A percentile compares a stretch with the other conserved stretches of the same genome.
Conservation (phyloP, 2,113 vertebrate species). For the Elephas maximus region DNA sequence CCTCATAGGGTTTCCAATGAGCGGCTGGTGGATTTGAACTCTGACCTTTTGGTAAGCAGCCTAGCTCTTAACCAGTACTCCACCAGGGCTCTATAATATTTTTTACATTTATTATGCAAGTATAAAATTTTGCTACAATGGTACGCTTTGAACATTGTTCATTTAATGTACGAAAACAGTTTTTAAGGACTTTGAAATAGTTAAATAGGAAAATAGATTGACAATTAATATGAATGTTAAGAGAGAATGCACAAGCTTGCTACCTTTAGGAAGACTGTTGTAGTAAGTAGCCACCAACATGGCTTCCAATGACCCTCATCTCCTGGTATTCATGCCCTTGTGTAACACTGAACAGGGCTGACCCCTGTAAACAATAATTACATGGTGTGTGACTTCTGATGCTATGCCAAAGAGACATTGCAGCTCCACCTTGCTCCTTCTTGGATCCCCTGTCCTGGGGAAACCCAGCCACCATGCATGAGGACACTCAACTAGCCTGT, state of each 20-base stretch:
- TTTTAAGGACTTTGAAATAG: conserved; percentile 17
- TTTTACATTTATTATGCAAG: not conserved
- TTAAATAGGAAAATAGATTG: not conserved
- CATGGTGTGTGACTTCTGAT: not conserved
- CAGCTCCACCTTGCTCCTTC: not conserved
- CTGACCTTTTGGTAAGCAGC: too few species aligned
- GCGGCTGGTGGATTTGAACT: too few species aligned
- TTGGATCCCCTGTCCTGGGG: not conserved
- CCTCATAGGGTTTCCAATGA: too few species aligned
- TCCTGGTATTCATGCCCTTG: not conserved
- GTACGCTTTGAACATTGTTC: conserved; percentile 3
- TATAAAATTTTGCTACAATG: not conserved
- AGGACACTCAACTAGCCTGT: not conserved
- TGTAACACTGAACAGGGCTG: not conserved
- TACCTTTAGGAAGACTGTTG: not conserved
- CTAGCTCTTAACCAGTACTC: too few species aligned
- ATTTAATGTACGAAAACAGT: not conserved
- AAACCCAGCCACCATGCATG: not conserved
- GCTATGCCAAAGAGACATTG: not conserved
- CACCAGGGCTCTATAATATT: too few species aligned
- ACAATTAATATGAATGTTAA: not conserved
- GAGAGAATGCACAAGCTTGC: not conserved
- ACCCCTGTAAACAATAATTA: not conserved
- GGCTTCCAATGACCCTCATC: rapidly evolving
- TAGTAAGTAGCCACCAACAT: not conserved